Evolutionary conservation across 2,797 vertebrate species (phyloP).

Genomic region (Halcyon leucocephala): DNA sequence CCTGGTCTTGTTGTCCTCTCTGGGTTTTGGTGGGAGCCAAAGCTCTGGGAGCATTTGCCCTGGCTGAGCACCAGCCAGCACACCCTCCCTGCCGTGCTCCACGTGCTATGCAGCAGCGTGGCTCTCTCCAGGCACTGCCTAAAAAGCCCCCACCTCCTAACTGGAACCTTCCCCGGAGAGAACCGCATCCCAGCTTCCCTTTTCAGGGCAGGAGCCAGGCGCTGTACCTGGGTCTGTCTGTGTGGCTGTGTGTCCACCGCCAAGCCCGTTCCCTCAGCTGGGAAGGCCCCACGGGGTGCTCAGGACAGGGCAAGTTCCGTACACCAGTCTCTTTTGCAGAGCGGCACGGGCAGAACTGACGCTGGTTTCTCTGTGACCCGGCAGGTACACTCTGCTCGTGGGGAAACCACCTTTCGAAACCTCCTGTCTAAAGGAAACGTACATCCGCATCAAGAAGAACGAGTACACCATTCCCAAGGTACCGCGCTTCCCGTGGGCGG

Average conservation of each 20-base stretch:
- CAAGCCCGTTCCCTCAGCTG: neutral
- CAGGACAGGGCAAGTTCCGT: accelerated
- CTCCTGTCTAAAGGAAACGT: slow-evolving; percentile 95
- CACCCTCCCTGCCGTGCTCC: accelerated
- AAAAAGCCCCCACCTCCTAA: accelerated
- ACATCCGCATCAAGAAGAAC: slow-evolving; percentile 96
- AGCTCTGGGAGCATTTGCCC: neutral
- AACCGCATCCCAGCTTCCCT: neutral
- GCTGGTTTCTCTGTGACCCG: neutral
- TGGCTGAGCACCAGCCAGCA: neutral
- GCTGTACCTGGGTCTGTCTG: accelerated
- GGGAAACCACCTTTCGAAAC: slow-evolving; percentile 98
- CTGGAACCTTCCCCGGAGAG: neutral
- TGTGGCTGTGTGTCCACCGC: accelerated
- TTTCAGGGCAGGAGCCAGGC: neutral
- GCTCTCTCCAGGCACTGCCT: accelerated
- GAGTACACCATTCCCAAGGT: slow-evolving; percentile 94
- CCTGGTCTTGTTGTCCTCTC: accelerated
- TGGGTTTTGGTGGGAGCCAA: neutral
- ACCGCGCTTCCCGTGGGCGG: accelerated
- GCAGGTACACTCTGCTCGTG: slow-evolving; percentile 95
- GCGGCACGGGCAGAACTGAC: neutral
- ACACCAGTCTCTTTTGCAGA: neutral
- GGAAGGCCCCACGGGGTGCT: neutral
- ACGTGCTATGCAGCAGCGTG: accelerated